A percentile compares a stretch with the other conserved stretches of the same genome.
Evolutionary conservation across 2,797 vertebrate species (phyloP).

Genomic region (Sarcoramphus papa): DNA sequence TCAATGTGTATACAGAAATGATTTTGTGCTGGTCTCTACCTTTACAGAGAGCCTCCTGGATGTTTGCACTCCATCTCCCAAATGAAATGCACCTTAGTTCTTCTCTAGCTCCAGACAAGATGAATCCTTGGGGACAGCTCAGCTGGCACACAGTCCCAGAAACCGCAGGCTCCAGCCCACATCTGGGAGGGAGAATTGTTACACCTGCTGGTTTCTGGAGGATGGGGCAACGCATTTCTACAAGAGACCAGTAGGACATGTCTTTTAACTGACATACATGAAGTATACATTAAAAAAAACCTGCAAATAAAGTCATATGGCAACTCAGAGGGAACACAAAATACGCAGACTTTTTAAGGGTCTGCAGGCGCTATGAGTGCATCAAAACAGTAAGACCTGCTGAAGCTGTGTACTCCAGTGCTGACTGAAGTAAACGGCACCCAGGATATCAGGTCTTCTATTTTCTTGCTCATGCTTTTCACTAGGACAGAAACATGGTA

Average conservation of each 20-base stretch:
- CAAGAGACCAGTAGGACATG: neutral
- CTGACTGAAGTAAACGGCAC: neutral
- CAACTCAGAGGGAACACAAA: neutral
- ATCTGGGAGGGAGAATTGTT: constrained; percentile 78
- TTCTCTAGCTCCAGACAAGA: constrained; percentile 79
- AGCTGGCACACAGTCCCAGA: constrained; percentile 82
- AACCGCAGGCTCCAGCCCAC: constrained; percentile 77
- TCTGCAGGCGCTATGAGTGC: neutral
- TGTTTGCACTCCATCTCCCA: constrained; percentile 86
- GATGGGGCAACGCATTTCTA: constrained; percentile 85
- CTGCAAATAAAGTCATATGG: neutral
- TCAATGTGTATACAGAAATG: neutral
- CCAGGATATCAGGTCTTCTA: neutral
- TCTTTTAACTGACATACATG: neutral
- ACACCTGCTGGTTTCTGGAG: constrained; percentile 78
- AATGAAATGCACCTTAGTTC: constrained; percentile 82
- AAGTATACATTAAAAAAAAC: neutral
- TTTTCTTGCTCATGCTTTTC: neutral
- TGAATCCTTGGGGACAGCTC: constrained; percentile 84
- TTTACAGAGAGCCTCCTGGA: constrained; percentile 83
- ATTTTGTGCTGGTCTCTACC: constrained; percentile 72
- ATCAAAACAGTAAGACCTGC: neutral
- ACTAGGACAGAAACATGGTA: neutral
- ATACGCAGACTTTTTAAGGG: neutral
- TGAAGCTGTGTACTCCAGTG: neutral